Evolutionary conservation across 1,140 invertebrate species (phyloP), one percentile per base, ranked within the genome.

Genomic region (Meteorus sp.): DNA sequence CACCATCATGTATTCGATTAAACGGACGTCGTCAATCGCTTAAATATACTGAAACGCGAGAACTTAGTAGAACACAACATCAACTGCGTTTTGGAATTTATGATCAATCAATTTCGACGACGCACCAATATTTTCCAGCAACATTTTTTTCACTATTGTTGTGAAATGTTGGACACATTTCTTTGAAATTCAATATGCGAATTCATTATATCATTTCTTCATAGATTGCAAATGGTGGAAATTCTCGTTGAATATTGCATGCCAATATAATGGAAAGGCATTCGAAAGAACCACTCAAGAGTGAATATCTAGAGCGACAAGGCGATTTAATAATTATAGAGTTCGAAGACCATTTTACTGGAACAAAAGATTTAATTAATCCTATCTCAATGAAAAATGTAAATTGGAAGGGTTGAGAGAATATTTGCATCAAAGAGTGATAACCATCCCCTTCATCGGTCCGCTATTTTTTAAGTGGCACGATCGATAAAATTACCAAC

Each of bases 331-430:
- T 50, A 50, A 50, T 50, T 50, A 50, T 33, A 50, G 47, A 50
- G n/a, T n/a, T 56, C 43, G 43, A 56, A 20, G 13, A 56, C 25
- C 31, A 52, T 59, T 35, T 58, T 15, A 19, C 27, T 23, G 37
- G 11, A 35, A 59, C 48, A 48, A 52, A 51, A 51, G 51, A 44
- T 59, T 59, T 53, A 53, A 59, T 59, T 44, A 59, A 59, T 53
- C 57, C 25, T 37, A 44, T 52, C 43, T 45, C 48, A 59, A 53
- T 53, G 39, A 59, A 59, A 54, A 59, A 59, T 59, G 58, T 22
- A 54, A 59, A 59, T 59, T 35, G 13, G 20, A 20, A 52, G 50
- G 33, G 33, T 31, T 7, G 3, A 17, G 31, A 52, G 39, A 11
- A 22, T 37, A 52, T 52, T 52, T 52, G 50, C 50, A 52, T 52